phyloP scores from a whole-genome alignment of 2,888 invertebrate species.

The Mesorhabditis sp. region DNA sequence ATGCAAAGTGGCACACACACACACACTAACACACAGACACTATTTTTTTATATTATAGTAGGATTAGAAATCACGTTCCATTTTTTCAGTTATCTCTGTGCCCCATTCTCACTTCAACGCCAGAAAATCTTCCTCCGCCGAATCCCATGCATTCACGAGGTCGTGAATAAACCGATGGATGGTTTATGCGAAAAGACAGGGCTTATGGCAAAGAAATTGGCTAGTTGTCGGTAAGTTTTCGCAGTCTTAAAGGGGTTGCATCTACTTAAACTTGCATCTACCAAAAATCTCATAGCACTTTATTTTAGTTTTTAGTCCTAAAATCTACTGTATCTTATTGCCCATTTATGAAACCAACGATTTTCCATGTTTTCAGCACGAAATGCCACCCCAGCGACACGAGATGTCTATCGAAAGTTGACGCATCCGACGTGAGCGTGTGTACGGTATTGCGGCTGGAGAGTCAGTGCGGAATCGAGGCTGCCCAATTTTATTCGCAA shows the following conservation, averaged over 20 bases:
- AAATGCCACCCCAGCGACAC: constrained; percentile 16
- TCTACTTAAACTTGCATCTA: too few species aligned
- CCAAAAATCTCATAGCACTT: too few species aligned
- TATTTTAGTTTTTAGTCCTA: too few species aligned
- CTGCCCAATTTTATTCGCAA: constrained; percentile 33
- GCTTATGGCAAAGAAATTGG: constrained; percentile 2
- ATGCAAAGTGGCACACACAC: too few species aligned
- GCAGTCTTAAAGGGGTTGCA: too few species aligned
- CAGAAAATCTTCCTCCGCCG: constrained; percentile 26
- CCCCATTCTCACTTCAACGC: constrained; percentile 32
- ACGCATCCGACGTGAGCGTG: constrained; percentile 23
- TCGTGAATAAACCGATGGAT: constrained; percentile 1
- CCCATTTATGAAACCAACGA: too few species aligned
- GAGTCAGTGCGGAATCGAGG: constrained; percentile 26
- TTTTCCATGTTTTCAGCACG: constrained; percentile 14
- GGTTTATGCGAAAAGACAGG: neutral
- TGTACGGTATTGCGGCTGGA: constrained; percentile 30
- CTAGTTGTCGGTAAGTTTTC: neutral
- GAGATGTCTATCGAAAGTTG: constrained; percentile 21
- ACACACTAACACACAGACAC: too few species aligned
- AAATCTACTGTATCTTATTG: too few species aligned
- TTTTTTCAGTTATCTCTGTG: constrained; percentile 22
- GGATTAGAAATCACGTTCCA: neutral
- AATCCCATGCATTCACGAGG: constrained; percentile 11
- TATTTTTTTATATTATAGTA: too few species aligned